Conservation (phyloP, 2,113 vertebrate species). For the Leucosticte australis region DNA sequence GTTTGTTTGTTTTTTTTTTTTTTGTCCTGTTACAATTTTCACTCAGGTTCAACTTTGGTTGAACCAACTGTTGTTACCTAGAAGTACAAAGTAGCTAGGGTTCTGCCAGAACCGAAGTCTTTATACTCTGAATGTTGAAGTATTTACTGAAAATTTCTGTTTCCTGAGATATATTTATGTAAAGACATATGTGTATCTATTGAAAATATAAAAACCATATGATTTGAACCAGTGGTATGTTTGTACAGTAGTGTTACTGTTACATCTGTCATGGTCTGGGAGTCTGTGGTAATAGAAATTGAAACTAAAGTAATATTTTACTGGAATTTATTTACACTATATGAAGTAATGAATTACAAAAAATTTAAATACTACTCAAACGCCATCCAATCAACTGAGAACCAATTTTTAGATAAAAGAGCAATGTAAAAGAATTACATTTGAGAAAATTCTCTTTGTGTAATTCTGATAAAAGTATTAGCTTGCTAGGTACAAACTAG, state of each 20-base stretch:
- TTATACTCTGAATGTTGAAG: background rate
- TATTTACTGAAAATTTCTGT: background rate
- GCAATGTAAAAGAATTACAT: background rate
- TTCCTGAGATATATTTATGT: background rate
- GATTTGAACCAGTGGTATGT: background rate
- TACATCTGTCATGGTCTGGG: background rate
- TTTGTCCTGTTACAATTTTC: background rate
- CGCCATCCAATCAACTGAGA: background rate
- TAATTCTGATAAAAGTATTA: background rate
- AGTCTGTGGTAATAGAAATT: background rate
- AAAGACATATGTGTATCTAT: background rate
- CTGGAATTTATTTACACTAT: background rate
- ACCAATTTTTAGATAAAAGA: background rate
- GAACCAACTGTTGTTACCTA: background rate
- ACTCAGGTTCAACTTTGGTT: background rate
- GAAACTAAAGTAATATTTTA: background rate
- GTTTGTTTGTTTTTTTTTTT: background rate
- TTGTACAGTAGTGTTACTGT: background rate
- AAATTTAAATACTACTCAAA: background rate
- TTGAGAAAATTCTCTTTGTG: background rate
- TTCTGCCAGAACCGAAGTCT: background rate
- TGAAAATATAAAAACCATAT: background rate
- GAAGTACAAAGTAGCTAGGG: background rate
- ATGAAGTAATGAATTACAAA: background rate
- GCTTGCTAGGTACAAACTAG: background rate